Base-by-base conservation (phyloP, 2,113 vertebrate genomes). In the Piprites chloris region DNA sequence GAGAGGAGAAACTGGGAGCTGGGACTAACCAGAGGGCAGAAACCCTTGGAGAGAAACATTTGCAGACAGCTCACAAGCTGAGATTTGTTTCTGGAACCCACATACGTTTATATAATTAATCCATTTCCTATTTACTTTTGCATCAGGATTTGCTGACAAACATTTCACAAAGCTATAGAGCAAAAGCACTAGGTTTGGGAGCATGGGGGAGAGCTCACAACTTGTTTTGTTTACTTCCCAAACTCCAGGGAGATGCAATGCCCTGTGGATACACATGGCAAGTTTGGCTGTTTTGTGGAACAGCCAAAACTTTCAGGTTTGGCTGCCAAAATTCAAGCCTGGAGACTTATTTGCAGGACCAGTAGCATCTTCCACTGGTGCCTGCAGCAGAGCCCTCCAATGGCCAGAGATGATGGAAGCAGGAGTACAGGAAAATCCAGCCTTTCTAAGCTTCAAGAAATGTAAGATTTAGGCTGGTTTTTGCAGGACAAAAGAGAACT, bases 51-150 rank as follows among this genome's bases (percentile, higher is more conserved):
- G 39, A 91, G 37, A 80, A 88, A 65, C 1, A 0, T 59, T 90
- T 84, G 66, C 86, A 75, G 84, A 89, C 44, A 63, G 72, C 52
- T 75, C 58, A 55, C n/a, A 61, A 47, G 47, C 92, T 89, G 79
- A 87, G 87, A 87, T 61, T 85, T 68, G 52, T 77, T 67, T 69
- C 73, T 72, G 69, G 68, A 94, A 88, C 28, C 44, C 28, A 66
- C 55, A 65, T 37, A 19, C 37, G 80, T 85, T 95, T 89, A 72
- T 35, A 63, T 53, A 90, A 93, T 90, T 87, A 96, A 96, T 73
- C 75, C 67, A 37, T 30, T 74, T 61, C 47, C 71, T 91, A 69
- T 69, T 93, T 79, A 71, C 47, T 94, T 78, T 44, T 73, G 35
- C 61, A 58, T 71, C 67, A 77, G 78, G 68, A 93, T 89, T 75